Base-by-base conservation (phyloP, 2,797 vertebrate genomes). In the Borostomias antarcticus region DNA sequence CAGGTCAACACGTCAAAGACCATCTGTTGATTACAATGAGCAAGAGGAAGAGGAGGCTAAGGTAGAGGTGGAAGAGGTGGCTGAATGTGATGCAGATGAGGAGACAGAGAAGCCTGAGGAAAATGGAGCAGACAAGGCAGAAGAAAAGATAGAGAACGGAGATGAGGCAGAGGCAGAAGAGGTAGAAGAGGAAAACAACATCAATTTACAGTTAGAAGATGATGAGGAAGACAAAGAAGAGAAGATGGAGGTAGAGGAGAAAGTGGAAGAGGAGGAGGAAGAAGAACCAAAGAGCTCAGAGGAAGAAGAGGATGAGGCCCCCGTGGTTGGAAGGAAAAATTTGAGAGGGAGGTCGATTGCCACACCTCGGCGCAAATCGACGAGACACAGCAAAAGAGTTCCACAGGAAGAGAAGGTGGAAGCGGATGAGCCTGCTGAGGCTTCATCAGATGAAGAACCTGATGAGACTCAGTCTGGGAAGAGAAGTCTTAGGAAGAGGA, bases 401-500 rank as follows among this genome's bases (percentile, higher is more conserved):
- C 4, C 28, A 48, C 61, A 37, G 9, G 11, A 45, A 64, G 57
- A 43, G n/a, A 48, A 29, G 11, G 64, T 47, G 29, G 19, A 28
- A 29, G 37, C 58, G 4, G 68, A 74, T 2, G 61, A 66, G 47
- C 32, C 56, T 9, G 57, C 57, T 8, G 59, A 35, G 10, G 4
- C 33, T 60, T 25, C 37, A 3, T 45, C 62, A 21, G 48, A 69
- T 21, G 68, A 72, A 26, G 59, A 47, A 7, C 13, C 33, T 33
- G 60, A 69, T 25, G 43, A 40, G 30, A 76, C 50, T 51, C 50
- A 6, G 0, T 53, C 66, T 0, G 29, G 11, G 37, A 40, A 26
- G 61, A 69, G 58, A 65, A 57, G 25, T 15, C 19, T 28, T 15
- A 47, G 43, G 28, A 88, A 83, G 70, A 81, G 81, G 60, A 82